Conservation (phyloP, 2,113 vertebrate genomes). For the Equus przewalskii region DNA sequence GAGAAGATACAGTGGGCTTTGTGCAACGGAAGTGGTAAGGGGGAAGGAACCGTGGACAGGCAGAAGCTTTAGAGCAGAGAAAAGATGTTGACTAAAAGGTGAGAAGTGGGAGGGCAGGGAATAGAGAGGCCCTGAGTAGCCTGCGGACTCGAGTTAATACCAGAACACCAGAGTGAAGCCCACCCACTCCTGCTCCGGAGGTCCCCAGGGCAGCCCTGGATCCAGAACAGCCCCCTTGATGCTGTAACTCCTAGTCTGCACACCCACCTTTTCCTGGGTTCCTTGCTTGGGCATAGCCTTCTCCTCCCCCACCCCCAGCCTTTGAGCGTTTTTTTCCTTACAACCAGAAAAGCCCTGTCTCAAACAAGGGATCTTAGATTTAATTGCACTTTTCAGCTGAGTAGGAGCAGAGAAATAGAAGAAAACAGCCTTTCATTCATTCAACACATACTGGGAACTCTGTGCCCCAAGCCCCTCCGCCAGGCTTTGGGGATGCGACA, state of each 20-base stretch:
- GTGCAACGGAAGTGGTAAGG: not conserved
- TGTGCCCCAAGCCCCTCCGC: not conserved
- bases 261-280: too few relatives aligned
- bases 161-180: not conserved
- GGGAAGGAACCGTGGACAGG: not conserved
- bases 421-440: not conserved
- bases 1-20: not conserved
- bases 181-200: not conserved
- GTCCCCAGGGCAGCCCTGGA: not conserved
- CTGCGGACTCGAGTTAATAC: not conserved
- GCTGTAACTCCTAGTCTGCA: not conserved
- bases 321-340: not conserved
- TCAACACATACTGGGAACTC: not conserved
- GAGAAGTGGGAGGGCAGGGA: not conserved
- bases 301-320: too few relatives aligned
- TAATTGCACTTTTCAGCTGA: slow-evolving; percentile 30
- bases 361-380: slow-evolving; percentile 24
- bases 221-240: not conserved
- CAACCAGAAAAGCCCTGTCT: not conserved
- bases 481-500: not conserved
- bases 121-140: accelerated
- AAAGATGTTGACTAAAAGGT: not conserved
- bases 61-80: not conserved
- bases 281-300: not conserved
- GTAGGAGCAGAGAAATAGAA: not conserved